Conservation (phyloP, 1,140 invertebrate species). For the Neodiprion lecontei region DNA sequence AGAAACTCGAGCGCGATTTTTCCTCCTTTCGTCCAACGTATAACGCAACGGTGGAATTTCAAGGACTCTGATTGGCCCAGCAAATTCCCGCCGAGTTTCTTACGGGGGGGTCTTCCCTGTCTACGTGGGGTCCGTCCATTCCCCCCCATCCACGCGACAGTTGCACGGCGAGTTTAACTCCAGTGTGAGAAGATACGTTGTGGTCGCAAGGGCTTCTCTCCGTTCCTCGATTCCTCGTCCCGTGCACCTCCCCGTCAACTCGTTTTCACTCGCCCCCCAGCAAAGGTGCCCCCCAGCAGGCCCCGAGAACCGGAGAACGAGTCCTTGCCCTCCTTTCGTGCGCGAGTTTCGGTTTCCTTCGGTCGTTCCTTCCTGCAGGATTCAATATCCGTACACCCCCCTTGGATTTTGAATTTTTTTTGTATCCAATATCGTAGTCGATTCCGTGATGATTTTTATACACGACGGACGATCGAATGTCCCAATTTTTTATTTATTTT, state of each 20-base stretch:
- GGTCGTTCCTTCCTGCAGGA: no score
- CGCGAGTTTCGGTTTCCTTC: no score
- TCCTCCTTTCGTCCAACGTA: not conserved
- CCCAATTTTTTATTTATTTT: no score
- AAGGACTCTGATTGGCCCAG: not conserved
- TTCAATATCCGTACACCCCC: no score
- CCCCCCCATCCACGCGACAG: not conserved
- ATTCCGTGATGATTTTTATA: no score
- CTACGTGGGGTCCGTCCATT: not conserved
- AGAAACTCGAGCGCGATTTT: not conserved
- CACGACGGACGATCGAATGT: no score
- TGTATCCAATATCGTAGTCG: no score
- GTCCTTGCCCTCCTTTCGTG: slow-evolving; percentile 31
- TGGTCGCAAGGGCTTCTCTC: slow-evolving; percentile 17
- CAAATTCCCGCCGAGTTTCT: not conserved
- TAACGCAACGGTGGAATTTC: not conserved
- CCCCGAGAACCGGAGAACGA: not conserved
- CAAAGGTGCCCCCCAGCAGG: slow-evolving; percentile 9
- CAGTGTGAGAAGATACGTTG: slow-evolving; percentile 63
- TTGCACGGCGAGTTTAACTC: slow-evolving; percentile 7
- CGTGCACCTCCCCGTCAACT: not conserved
- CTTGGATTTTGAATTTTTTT: no score
- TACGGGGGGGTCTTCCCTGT: not conserved
- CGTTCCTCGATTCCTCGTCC: no score
- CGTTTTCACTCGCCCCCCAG: not conserved